A percentile compares a stretch with the other conserved stretches of the same genome.
Evolutionary conservation across 2,888 invertebrate genomes (phyloP).

Genomic region (Hypomecis atomaria): DNA sequence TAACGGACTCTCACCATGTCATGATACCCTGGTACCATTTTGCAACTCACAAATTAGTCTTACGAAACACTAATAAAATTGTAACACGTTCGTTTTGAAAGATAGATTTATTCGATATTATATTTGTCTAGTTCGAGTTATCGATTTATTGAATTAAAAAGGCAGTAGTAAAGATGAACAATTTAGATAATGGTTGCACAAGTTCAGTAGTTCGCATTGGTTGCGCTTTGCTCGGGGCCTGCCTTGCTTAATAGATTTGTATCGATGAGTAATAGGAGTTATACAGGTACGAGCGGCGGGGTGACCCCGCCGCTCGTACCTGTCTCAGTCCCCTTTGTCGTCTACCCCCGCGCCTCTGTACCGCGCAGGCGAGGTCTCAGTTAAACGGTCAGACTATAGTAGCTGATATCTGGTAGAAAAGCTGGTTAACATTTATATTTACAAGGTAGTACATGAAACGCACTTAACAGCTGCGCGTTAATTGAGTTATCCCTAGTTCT

Average conservation of each 20-base stretch:
- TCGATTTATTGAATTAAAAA: constrained; percentile 12
- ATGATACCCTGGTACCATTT: background rate
- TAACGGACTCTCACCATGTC: background rate
- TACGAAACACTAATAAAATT: constrained; percentile 14
- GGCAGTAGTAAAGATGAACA: constrained; percentile 32
- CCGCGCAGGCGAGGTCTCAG: no score
- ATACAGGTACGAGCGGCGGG: no score
- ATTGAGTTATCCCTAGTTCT: no score
- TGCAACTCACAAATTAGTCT: constrained; percentile 7
- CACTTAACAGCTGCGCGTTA: no score
- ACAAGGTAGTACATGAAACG: no score
- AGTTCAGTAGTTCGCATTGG: constrained; percentile 16
- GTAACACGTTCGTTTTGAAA: constrained; percentile 23
- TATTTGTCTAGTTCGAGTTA: constrained; percentile 4
- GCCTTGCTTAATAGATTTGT: constrained; percentile 14
- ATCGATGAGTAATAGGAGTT: constrained; percentile 6
- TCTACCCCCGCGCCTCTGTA: no score
- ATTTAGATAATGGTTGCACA: constrained; percentile 30
- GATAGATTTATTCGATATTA: constrained; percentile 8
- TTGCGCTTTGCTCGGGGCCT: constrained; percentile 20
- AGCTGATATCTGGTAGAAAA: background rate
- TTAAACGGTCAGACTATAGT: no score
- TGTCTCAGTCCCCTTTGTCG: no score
- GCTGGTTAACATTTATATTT: no score
- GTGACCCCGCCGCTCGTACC: no score